Evolutionary conservation across 2,797 vertebrate genomes (phyloP), one percentile per base, ranked within the genome.

Genomic region (Centropyge bicolor): DNA sequence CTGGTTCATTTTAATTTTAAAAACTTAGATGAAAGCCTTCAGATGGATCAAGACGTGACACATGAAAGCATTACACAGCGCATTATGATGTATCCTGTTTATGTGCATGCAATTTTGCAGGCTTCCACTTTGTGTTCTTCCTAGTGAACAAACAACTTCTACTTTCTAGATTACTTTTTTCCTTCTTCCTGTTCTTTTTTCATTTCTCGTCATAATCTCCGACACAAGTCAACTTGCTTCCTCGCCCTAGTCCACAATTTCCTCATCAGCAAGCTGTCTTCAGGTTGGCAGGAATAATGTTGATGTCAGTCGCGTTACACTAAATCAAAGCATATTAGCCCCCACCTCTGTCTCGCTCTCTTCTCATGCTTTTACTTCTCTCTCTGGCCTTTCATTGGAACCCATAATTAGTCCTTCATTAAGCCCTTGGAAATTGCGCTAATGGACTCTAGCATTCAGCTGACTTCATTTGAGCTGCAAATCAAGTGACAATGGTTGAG

Each of bases 381-480:
- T 78, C 70, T 69, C 52, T 72, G 64, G 88, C 70, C 76, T 86
- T 91, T 89, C 75, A 90, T 60, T 83, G 40, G 66, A 87, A 89
- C 82, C 86, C 82, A 91, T 92, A 95, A 94, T 94, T 94, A 94
- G 85, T 83, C 88, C 84, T 92, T 94, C 89, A 93, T 95, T 93
- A 95, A 87, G 88, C 88, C 77, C 74, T 84, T 85, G 82, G 86
- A 93, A 93, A 89, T 89, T 83, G 81, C 38, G 35, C 90, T 95
- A 95, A 95, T 95, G 91, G 91, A 93, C 91, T 93, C 79, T 82
- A 83, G 76, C 70, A 86, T 91, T 93, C 81, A 79, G 73, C 70
- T 73, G 75, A 90, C 89, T 92, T 93, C 68, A 91, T 90, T 94
- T 92, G 78, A 82, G 82, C 91, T 83, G 88, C 83, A 94, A 94